Percentiles rank a stretch among this genome's conserved stretches.
These are phyloP conservation scores for Halocynthia aurantium DNA, from an alignment of 23 tunicate genomes.

Conservation along the genomic window DNA sequence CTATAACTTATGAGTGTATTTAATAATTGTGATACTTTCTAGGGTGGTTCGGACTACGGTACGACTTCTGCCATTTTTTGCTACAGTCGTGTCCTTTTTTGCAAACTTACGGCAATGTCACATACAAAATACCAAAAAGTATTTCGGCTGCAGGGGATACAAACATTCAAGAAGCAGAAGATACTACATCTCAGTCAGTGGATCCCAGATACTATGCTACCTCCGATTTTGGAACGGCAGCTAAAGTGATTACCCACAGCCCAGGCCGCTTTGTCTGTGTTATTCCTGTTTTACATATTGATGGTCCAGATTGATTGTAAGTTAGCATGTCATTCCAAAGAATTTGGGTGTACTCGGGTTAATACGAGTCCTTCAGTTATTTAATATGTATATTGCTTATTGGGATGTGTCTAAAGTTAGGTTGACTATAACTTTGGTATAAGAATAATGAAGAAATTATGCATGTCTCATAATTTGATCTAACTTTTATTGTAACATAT, in stretches of 20 bases:
- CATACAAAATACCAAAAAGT: slow-evolving; percentile 36
- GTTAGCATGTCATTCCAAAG: neutral
- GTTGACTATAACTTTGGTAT: no score
- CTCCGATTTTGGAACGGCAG: neutral
- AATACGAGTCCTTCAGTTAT: no score
- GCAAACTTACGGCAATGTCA: slow-evolving; percentile 75
- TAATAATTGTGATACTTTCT: slow-evolving; percentile 7
- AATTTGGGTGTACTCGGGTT: neutral
- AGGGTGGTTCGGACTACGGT: slow-evolving; percentile 98
- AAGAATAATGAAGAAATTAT: no score
- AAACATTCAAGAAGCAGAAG: neutral
- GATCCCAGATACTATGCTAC: slow-evolving; percentile 1
- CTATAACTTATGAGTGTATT: neutral
- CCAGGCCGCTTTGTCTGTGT: slow-evolving; percentile 1
- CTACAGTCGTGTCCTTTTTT: slow-evolving; percentile 64
- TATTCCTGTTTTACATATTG: slow-evolving; percentile 5
- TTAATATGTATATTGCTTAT: no score
- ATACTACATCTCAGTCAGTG: neutral
- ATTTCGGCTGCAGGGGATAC: slow-evolving; percentile 10
- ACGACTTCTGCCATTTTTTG: slow-evolving; percentile 79
- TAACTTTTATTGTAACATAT: no score
- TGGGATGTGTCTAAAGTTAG: no score
- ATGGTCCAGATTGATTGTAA: slow-evolving; percentile 8
- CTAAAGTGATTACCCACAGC: slow-evolving; percentile 12
- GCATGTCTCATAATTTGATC: no score